These are phyloP conservation scores for Gerris buenoi DNA, from an alignment of 1,140 invertebrate genomes.

Conservation along the genomic window DNA sequence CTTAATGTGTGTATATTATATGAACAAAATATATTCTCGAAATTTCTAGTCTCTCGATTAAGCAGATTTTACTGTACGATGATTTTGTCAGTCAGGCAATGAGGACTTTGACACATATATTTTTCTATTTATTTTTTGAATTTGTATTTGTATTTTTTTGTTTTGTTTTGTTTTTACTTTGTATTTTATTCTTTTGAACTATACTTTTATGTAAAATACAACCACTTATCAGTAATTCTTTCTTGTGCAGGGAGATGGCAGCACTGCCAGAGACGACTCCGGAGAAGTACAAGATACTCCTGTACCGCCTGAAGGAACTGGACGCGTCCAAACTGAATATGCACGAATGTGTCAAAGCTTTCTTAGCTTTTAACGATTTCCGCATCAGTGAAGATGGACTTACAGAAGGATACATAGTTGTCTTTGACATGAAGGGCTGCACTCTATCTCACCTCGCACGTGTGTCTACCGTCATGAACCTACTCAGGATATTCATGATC, in stretches of 20 bases:
- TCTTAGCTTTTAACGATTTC: constrained; percentile 48
- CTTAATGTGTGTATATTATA: too few species aligned
- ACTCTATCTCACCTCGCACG: constrained; percentile 42
- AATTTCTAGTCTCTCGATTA: too few species aligned
- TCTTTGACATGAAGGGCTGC: constrained; percentile 49
- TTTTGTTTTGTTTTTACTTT: too few species aligned
- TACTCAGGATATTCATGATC: constrained; percentile 41
- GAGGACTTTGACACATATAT: too few species aligned
- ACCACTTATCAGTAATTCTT: too few species aligned
- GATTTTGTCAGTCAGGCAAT: too few species aligned
- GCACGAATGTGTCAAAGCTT: constrained; percentile 39
- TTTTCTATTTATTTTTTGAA: too few species aligned
- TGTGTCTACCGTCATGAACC: constrained; percentile 34
- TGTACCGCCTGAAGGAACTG: constrained; percentile 39
- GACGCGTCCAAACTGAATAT: constrained; percentile 44
- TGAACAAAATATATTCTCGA: too few species aligned
- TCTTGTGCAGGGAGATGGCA: constrained; percentile 24
- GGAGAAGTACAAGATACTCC: constrained; percentile 41
- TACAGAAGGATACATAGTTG: constrained; percentile 43
- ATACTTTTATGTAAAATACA: too few species aligned
- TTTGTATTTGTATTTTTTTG: too few species aligned
- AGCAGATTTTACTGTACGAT: too few species aligned
- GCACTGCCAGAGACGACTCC: constrained; percentile 35
- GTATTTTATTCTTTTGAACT: too few species aligned
- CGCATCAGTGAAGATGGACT: constrained; percentile 42